Evolutionary conservation across 2,888 invertebrate genomes (phyloP), one percentile per base, ranked within the genome.

Genomic region (Hirtodrosophila cameraria): DNA sequence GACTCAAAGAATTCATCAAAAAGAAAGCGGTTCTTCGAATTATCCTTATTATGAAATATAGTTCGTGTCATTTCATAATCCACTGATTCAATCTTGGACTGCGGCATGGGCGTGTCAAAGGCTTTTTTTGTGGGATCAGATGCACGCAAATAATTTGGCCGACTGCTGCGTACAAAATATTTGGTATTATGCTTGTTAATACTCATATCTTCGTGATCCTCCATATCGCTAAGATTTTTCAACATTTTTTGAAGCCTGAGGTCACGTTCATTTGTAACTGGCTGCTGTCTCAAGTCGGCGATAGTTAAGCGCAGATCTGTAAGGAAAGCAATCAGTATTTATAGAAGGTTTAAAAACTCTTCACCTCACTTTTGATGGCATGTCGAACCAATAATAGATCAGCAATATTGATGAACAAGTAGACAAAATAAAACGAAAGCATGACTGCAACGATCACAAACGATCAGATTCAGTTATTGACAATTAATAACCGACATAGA

Each of bases 1-100:
- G 84, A 11, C 0, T 62, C 23, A 0, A 62, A 3, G 2, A 88
- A 62, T n/a, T 88, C 89, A 3, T 2, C 3, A 2, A 72, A 50
- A 0, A 88, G 59, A 12, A 46, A 28, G 0, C 23, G 27, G 16
- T 78, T 78, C 36, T 45, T 58, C 0, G 69, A 1, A 8, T 60
- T 70, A 0, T 1, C 1, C 0, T 4, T 7, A 23, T 30, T 52
- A 11, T 77, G 45, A 4, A 77, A 28, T 1, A 46, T 43, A 0
- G 1, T 27, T 2, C 64, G 43, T 0, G 43, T 62, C 1, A 1
- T 7, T 18, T 48, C 12, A 8, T 12, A 38, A 1, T 76, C 31
- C 4, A 63, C 25, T 12, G 11, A 0, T 1, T 20, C 11, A 31
- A 20, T 4, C 1, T 0, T 13, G 2, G 8, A 1, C 1, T 7